These are phyloP conservation scores for Xerus rutilus DNA, from an alignment of 2,797 vertebrate genomes.

Conservation along the genomic window DNA sequence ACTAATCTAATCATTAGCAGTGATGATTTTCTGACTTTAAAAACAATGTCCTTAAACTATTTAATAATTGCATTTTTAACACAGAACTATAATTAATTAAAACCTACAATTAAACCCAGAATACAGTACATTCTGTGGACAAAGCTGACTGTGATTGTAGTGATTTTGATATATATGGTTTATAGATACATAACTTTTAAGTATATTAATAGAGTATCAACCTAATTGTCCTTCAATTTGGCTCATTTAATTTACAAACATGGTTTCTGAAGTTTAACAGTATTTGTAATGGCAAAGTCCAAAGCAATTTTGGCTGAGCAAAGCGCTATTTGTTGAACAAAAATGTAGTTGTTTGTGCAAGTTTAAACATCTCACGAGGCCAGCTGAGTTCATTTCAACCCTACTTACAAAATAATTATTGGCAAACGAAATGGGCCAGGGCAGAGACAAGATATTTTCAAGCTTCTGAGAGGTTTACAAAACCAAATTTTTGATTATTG, in stretches of 20 bases:
- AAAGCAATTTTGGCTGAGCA: conserved; percentile 76
- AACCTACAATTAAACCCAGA: conserved; percentile 46
- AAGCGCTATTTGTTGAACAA: conserved; percentile 79
- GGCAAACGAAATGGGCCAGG: conserved; percentile 70
- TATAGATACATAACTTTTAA: conserved; percentile 37
- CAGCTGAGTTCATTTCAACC: conserved; percentile 77
- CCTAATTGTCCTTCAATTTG: conserved; percentile 72
- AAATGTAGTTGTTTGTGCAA: conserved; percentile 82
- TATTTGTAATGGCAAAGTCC: conserved; percentile 79
- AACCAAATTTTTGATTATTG: conserved; percentile 51
- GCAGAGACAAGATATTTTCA: conserved; percentile 69
- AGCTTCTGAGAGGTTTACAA: conserved; percentile 74
- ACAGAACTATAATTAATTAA: conserved; percentile 41
- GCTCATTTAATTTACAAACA: conserved; percentile 76
- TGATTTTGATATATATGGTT: background rate
- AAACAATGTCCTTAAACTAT: conserved; percentile 51
- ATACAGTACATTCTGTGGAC: conserved; percentile 19
- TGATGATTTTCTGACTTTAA: conserved; percentile 56
- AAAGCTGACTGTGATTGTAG: background rate
- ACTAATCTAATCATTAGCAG: background rate
- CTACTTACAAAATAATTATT: conserved; percentile 78
- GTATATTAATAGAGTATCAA: conserved; percentile 4
- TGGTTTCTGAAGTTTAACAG: conserved; percentile 72
- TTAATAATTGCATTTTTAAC: conserved; percentile 52
- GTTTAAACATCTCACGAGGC: conserved; percentile 82